A percentile compares a stretch with the other conserved stretches of the same genome.
phyloP scores from a whole-genome alignment of 2,888 invertebrate species.

The Paralinhomoeus sp. region DNA sequence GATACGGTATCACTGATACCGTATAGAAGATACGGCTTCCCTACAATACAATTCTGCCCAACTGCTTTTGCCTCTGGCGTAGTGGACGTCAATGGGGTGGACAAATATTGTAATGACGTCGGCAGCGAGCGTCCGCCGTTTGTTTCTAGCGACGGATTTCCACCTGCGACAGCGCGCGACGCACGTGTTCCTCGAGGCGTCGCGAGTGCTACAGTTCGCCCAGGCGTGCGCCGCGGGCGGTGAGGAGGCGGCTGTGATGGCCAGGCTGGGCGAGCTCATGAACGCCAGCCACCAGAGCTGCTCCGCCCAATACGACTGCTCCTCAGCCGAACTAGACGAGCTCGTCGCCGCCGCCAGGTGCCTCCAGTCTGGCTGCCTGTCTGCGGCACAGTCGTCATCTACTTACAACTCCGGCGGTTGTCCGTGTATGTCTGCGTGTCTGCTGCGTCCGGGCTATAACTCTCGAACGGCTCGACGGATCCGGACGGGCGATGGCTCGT shows the following conservation, averaged over 20 bases:
- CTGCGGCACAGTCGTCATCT: no score
- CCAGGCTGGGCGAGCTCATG: constrained; percentile 49
- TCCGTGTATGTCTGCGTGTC: no score
- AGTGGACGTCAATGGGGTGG: no score
- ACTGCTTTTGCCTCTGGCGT: no score
- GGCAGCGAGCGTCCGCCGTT: constrained; percentile 41
- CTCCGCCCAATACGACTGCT: constrained; percentile 65
- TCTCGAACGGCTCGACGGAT: no score
- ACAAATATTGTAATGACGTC: constrained; percentile 36
- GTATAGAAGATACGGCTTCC: no score
- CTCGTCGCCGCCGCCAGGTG: constrained; percentile 46
- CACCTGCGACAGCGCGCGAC: constrained; percentile 60
- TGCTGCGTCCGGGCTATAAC: no score
- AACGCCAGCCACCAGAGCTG: constrained; percentile 65
- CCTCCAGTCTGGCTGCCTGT: no score
- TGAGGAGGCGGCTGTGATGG: constrained; percentile 9
- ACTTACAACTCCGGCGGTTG: no score
- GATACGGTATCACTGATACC: no score
- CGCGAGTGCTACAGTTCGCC: constrained; percentile 54
- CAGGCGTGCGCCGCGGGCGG: constrained; percentile 33
- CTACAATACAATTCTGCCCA: no score
- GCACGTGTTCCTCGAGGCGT: constrained; percentile 62
- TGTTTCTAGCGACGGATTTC: constrained; percentile 35
- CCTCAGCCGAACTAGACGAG: constrained; percentile 59
- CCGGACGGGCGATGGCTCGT: no score